Percentiles rank a stretch among this genome's conserved stretches.
These are phyloP conservation scores for Anarhynchus alexandrinus DNA, from an alignment of 2,113 vertebrate species.

Conservation along the genomic window DNA sequence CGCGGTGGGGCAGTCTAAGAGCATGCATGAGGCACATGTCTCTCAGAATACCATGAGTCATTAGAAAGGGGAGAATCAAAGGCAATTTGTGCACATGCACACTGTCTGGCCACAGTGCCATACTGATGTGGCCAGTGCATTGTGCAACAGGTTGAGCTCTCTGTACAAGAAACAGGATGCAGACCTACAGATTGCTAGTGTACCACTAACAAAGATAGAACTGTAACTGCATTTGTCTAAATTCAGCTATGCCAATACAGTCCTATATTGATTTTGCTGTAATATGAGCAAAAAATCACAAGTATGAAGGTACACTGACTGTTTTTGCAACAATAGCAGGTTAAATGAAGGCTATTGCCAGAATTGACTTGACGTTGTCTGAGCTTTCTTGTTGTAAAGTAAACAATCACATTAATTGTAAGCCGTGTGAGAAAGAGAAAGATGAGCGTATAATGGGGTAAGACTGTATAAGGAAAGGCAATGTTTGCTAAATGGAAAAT, in stretches of 20 bases:
- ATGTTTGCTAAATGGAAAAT: not conserved
- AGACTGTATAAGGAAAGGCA: not conserved
- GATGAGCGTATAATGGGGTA: not conserved
- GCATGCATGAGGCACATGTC: not conserved
- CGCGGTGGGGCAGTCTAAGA: no score
- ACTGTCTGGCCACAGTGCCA: not conserved
- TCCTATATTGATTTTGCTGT: not conserved
- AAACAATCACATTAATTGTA: not conserved
- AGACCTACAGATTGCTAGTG: not conserved
- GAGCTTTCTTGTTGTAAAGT: not conserved
- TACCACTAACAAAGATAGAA: not conserved
- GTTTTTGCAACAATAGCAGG: not conserved
- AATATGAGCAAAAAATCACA: not conserved
- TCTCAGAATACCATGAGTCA: not conserved
- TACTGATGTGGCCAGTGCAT: not conserved
- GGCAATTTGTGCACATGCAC: not conserved
- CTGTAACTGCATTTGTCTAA: not conserved
- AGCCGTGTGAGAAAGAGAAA: not conserved
- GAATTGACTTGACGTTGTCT: not conserved
- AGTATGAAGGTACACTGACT: accelerated
- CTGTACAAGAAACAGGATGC: accelerated
- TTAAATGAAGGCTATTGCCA: not conserved
- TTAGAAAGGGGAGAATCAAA: not conserved
- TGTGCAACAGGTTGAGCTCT: not conserved
- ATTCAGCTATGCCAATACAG: not conserved